Base-by-base conservation (phyloP, 2,888 invertebrate genomes). In the Aphidoletes aphidimyza region DNA sequence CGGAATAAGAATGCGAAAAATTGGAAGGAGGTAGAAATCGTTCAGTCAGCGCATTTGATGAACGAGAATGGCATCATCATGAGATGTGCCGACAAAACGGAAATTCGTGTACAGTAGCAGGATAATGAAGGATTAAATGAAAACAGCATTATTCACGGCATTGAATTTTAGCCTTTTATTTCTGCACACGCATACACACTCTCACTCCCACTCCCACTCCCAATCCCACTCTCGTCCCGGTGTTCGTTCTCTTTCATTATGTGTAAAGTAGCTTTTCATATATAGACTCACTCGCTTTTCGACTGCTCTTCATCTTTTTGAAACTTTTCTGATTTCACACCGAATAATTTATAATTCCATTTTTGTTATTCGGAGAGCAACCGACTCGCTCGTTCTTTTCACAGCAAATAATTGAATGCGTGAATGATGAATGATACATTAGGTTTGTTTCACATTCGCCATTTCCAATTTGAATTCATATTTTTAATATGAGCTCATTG, bases 111-210 rank as follows among this genome's bases (percentile, higher is more conserved):
- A 69, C 69, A 69, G 69, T 30, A 69, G 69, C 30, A 69, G 69
- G 69, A 69, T 69, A 69, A 69, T 69, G 69, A 69, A 69, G 34
- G 69, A 69, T 69, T 69, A 69, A 69, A 69, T 69, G 69, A 69
- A 69, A 69, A 69, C 69, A 30, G 69, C 69, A 69, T 69, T 69
- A 69, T 69, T 69, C 69, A 69, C 69, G 69, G 69, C 69, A 69
- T 69, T 69, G 69, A 69, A 69, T 69, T 69, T 69, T 69, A 14
- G 30, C 69, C 30, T 47, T 47, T 14, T 54, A 30, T 69, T 42
- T 69, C 69, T 0, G 14, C 11, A 69, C 69, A 69, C 26, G 30
- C 1, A 34, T 30, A 69, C 69, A 54, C n/a, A 47, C 47, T 17
- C 54, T 2, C 47, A 54, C 30, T 69, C 34, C 0, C 34, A 14